These are phyloP conservation scores for Drosophila rellima DNA, from an alignment of 2,888 invertebrate species.

Conservation along the genomic window DNA sequence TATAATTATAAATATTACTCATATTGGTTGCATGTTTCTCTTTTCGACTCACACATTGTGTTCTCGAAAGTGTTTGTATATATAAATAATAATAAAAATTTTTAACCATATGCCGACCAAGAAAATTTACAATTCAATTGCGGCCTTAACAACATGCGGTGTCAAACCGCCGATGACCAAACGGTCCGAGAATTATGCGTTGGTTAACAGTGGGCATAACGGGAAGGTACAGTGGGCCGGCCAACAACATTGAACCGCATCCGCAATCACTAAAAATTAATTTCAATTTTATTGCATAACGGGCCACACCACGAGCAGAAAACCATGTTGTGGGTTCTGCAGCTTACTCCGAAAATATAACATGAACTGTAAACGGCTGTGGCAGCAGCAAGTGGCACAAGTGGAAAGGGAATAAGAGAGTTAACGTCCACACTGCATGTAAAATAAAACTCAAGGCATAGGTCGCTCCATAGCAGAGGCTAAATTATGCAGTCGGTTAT, in stretches of 20 bases:
- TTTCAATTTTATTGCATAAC: slow-evolving; percentile 78
- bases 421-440: slow-evolving; percentile 27
- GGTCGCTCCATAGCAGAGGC: slow-evolving; percentile 35
- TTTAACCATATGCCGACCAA: slow-evolving; percentile 45
- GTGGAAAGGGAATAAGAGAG: slow-evolving; percentile 5
- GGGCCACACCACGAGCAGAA: slow-evolving; percentile 19
- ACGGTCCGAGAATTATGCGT: slow-evolving; percentile 51
- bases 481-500: slow-evolving; percentile 60
- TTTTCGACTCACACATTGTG: neutral
- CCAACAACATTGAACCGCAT: slow-evolving; percentile 68
- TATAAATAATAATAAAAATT: slow-evolving; percentile 10
- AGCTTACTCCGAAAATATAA: slow-evolving; percentile 42
- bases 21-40: neutral
- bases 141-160: slow-evolving; percentile 62
- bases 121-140: slow-evolving; percentile 73
- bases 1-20: slow-evolving; percentile 9
- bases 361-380: slow-evolving; percentile 48
- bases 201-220: slow-evolving; percentile 39
- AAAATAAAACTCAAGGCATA: slow-evolving; percentile 53
- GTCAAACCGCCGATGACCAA: slow-evolving; percentile 64
- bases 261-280: slow-evolving; percentile 82
- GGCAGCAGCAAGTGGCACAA: slow-evolving; percentile 28
- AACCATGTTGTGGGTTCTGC: slow-evolving; percentile 13
- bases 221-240: slow-evolving; percentile 5
- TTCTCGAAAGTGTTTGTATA: slow-evolving; percentile 6